These are phyloP conservation scores for Mechanitis mazaeus DNA, from an alignment of 2,888 invertebrate species.

Conservation along the genomic window DNA sequence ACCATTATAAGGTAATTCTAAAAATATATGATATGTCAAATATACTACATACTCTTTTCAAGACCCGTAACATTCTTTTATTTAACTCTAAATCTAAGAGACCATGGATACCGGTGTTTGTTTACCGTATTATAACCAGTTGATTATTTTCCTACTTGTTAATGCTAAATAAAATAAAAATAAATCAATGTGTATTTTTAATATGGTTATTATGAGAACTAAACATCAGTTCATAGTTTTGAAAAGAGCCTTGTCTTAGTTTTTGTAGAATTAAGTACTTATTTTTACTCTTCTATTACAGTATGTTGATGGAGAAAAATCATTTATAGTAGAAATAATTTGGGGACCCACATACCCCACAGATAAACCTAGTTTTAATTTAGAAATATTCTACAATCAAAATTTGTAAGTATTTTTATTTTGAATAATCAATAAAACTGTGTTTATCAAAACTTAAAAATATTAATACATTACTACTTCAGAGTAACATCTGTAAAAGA, in stretches of 20 bases:
- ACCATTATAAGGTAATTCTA: constrained; percentile 91
- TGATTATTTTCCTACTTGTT: too few species aligned
- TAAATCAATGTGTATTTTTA: too few species aligned
- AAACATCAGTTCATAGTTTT: too few species aligned
- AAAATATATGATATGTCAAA: background rate
- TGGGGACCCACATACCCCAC: constrained; percentile 94
- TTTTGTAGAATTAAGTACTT: too few species aligned
- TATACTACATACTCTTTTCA: background rate
- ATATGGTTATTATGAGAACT: too few species aligned
- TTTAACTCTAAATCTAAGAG: too few species aligned
- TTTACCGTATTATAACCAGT: too few species aligned
- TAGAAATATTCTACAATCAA: constrained; percentile 96
- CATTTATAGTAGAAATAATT: constrained; percentile 90
- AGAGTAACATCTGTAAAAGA: constrained; percentile 84
- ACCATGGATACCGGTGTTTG: too few species aligned
- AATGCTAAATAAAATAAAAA: too few species aligned
- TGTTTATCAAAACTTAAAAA: background rate
- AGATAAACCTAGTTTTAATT: constrained; percentile 85
- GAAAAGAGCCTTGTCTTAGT: too few species aligned
- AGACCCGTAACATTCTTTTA: background rate
- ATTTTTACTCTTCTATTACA: constrained; percentile 52
- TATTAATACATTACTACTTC: constrained; percentile 8
- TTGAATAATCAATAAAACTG: background rate
- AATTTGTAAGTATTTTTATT: constrained; percentile 83
- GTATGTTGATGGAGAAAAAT: constrained; percentile 90